phyloP scores from a whole-genome alignment of 2,113 vertebrate genomes.

The Oxyura jamaicensis region DNA sequence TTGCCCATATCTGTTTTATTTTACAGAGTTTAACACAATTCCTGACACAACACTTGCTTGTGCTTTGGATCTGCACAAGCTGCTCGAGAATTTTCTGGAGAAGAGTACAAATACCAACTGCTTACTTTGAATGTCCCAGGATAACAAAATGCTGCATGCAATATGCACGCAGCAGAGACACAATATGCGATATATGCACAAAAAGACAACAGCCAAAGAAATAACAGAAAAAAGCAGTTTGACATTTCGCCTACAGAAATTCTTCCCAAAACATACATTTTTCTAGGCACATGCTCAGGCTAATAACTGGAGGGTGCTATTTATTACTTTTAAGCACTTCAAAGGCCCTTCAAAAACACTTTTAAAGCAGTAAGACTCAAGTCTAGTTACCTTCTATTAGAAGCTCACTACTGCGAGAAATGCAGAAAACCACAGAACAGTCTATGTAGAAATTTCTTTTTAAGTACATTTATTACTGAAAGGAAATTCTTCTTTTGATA shows the following conservation, averaged over 20 bases:
- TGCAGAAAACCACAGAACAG: neutral
- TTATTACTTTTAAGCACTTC: slow-evolving; percentile 43
- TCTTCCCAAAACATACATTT: slow-evolving; percentile 35
- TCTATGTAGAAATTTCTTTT: neutral
- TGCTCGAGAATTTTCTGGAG: neutral
- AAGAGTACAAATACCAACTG: neutral
- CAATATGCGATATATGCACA: neutral
- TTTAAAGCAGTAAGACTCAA: neutral
- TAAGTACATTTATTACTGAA: neutral
- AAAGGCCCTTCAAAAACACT: slow-evolving; percentile 55
- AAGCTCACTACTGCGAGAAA: neutral
- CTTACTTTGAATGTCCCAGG: neutral
- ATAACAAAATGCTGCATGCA: neutral
- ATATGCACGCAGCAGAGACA: neutral
- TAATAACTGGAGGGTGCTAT: slow-evolving; percentile 61
- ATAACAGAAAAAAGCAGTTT: neutral
- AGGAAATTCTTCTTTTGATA: neutral
- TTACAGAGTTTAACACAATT: slow-evolving; percentile 48
- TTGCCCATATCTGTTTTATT: slow-evolving; percentile 44
- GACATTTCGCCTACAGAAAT: neutral
- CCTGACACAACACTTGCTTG: slow-evolving; percentile 9
- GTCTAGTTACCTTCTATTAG: neutral
- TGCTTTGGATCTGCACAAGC: slow-evolving; percentile 19
- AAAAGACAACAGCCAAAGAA: neutral
- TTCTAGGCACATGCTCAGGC: slow-evolving; percentile 20